Evolutionary conservation across 1,140 invertebrate species (phyloP), one percentile per base, ranked within the genome.

Genomic region (Drosophila rhopaloa): DNA sequence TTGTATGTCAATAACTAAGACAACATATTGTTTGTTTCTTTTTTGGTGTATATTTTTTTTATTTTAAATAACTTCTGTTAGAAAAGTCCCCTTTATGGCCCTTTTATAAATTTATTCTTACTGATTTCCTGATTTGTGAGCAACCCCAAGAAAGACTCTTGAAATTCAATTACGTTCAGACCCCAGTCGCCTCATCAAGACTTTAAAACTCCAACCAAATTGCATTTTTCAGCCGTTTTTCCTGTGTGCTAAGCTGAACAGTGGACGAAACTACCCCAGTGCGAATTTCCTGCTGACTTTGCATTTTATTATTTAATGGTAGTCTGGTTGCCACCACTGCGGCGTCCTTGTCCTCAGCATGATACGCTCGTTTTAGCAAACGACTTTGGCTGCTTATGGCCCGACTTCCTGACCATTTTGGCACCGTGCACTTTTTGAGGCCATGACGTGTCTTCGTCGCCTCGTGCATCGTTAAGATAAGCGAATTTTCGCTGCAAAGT

Each of bases 271-370:
- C 71, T 53, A 38, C 76, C 78, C 71, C 58, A 46, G 51, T 81
- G 61, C 66, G 55, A 67, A 80, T 68, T 80, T 84, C 76, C 81
- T 84, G 81, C 81, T 84, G 81, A 80, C 54, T 84, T 54, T 63
- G 60, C 76, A 58, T 76, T 84, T 72, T 80, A 74, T 84, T 80
- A 76, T 79, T 82, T 70, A 54, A 63, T 56, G 76, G 66, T 53
- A 46, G 63, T 76, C 70, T 73, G 74, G 61, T 24, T 73, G 38
- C 57, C 63, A 59, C 56, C 70, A 38, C 5, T 37, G 16, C 55
- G 11, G 10, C 40, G 19, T 43, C 11, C 40, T 35, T 43, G 37
- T 40, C 51, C 27, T 7, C 19, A 27, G 53, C 35, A 35, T 63
- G 40, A 55, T 61, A 51, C 41, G 79, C 60, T 68, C 77, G 66